Evolutionary conservation across 2,797 vertebrate genomes (phyloP).

Genomic region (Hypotaenidia okinawae): DNA sequence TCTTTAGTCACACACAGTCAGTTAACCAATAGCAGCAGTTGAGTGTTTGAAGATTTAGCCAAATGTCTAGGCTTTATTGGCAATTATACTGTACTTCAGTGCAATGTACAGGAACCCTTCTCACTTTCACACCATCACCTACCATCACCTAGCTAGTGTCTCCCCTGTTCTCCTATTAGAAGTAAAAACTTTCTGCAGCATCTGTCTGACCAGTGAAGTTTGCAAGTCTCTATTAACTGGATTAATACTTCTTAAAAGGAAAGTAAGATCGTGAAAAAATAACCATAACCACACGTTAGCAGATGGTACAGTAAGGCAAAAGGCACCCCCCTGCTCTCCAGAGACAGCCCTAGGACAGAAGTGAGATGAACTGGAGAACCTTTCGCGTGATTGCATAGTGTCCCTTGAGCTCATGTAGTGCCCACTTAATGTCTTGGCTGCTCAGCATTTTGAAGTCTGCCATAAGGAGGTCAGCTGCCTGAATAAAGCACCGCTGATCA

Average conservation of each 20-base stretch:
- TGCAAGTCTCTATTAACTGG: constrained; percentile 5
- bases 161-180: not conserved
- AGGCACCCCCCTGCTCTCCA: not conserved
- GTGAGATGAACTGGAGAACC: constrained; percentile 71
- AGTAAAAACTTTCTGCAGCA: constrained; percentile 37
- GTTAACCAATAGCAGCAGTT: constrained; percentile 31
- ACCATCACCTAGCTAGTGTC: not conserved
- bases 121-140: constrained; percentile 11
- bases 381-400: constrained; percentile 99
- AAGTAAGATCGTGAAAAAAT: not conserved
- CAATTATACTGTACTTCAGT: constrained; percentile 13
- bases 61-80: constrained; percentile 21
- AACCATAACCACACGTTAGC: not conserved
- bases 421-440: constrained; percentile 98
- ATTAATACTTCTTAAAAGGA: constrained; percentile 39
- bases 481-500: constrained; percentile 87
- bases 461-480: constrained; percentile 96
- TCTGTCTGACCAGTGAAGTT: not conserved
- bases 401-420: constrained; percentile 94
- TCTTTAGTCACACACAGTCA: not conserved
- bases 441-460: constrained; percentile 97
- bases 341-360: not conserved
- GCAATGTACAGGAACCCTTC: not conserved
- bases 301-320: not conserved
- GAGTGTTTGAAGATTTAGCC: constrained; percentile 13